Evolutionary conservation across 30 jellyfish, hydroid and myxozoan species (phyloP).

Genomic region (Chrysaora quinquecirrha): DNA sequence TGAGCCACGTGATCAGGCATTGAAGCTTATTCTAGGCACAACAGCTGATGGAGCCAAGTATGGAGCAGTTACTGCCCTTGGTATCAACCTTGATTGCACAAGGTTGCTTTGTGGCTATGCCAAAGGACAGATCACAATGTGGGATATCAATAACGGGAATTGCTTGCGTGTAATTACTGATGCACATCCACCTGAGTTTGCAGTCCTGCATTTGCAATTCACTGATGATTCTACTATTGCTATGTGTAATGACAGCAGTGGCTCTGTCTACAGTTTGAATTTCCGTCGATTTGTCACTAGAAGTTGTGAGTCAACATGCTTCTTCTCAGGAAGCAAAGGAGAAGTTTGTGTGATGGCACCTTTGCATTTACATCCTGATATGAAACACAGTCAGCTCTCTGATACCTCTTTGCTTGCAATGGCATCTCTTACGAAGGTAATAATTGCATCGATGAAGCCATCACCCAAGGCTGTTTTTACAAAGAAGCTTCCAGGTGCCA

Average conservation of each 20-base stretch:
- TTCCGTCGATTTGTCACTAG: slow-evolving; percentile 87
- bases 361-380: slow-evolving; percentile 83
- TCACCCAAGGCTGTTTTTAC: slow-evolving; percentile 88
- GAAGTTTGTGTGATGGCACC: slow-evolving; percentile 99
- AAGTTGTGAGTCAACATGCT: slow-evolving; percentile 96
- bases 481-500: slow-evolving; percentile 76
- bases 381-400: slow-evolving; percentile 85
- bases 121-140: slow-evolving; percentile 97
- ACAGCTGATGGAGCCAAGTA: slow-evolving; percentile 95
- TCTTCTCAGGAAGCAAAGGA: slow-evolving; percentile 99
- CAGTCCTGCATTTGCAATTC: slow-evolving; percentile 96
- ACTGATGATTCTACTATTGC: slow-evolving; percentile 98
- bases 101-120: slow-evolving; percentile 98
- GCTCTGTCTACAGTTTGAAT: slow-evolving; percentile 95
- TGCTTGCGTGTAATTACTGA: slow-evolving; percentile 95
- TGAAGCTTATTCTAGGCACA: slow-evolving; percentile 87
- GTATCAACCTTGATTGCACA: slow-evolving; percentile 92
- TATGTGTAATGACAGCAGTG: slow-evolving; percentile 98
- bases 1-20: slow-evolving; percentile 97
- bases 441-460: slow-evolving; percentile 91
- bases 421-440: slow-evolving; percentile 97
- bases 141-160: slow-evolving; percentile 93
- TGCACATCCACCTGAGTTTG: slow-evolving; percentile 98
- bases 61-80: slow-evolving; percentile 99
- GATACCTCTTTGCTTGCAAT: slow-evolving; percentile 90